Conservation (phyloP, 2,888 invertebrate genomes). For the Julus scandinavius region DNA sequence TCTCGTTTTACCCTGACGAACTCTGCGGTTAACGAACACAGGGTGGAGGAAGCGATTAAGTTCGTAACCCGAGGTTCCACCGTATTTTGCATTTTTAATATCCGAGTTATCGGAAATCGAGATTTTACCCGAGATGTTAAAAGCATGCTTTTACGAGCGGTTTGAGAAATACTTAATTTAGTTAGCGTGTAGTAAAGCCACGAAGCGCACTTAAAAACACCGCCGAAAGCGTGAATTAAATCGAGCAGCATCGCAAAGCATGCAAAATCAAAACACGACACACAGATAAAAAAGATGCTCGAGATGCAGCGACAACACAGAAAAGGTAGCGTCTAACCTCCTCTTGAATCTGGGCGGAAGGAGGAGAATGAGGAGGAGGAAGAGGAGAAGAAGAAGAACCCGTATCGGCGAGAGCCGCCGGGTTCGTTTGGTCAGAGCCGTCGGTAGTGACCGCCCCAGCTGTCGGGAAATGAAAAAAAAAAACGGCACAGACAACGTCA, state of each 20-base stretch:
- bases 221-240: no score
- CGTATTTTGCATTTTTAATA: no score
- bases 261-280: not conserved
- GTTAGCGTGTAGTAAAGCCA: no score
- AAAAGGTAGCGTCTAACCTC: conserved; percentile 28
- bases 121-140: no score
- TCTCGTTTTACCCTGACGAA: no score
- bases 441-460: not conserved
- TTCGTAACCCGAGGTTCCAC: no score
- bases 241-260: not conserved
- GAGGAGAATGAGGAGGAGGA: not conserved
- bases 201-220: no score
- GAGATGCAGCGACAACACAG: not conserved
- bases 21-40: no score
- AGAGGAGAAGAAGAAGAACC: not conserved
- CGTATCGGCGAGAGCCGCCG: not conserved
- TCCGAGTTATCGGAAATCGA: no score
- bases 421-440: not conserved
- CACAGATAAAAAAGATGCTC: not conserved
- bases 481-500: conserved; percentile 6
- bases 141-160: no score
- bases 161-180: no score
- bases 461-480: not conserved
- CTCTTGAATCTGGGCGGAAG: conserved; percentile 37
- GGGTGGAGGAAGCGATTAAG: no score